Conservation (phyloP, 2,888 invertebrate genomes). For the Antitype chi region DNA sequence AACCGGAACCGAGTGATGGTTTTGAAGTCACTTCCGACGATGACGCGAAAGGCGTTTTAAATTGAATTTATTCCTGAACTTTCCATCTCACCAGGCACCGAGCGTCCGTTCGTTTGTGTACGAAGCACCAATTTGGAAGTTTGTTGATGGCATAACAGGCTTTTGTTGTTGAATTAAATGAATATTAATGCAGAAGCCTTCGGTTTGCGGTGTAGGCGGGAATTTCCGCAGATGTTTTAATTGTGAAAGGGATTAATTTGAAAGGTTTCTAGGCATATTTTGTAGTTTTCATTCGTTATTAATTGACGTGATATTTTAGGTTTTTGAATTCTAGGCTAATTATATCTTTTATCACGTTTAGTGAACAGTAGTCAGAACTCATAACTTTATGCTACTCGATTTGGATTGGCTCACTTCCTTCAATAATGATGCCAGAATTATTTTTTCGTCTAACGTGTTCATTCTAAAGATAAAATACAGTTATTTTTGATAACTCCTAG, state of each 20-base stretch:
- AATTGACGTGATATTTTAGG: neutral
- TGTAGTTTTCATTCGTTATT: neutral
- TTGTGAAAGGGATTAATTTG: constrained; percentile 10
- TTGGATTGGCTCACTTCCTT: neutral
- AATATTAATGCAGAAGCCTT: constrained; percentile 33
- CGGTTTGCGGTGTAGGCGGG: neutral
- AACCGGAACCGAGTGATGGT: neutral
- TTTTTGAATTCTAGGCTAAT: neutral
- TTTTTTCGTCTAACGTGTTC: neutral
- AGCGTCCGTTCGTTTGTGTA: constrained; percentile 32
- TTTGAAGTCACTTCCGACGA: neutral
- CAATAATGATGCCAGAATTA: neutral
- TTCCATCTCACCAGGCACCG: constrained; percentile 2
- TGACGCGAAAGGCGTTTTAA: neutral
- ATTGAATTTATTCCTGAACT: constrained; percentile 13
- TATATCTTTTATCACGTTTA: neutral
- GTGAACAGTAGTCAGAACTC: neutral
- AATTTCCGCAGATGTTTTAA: constrained; percentile 6
- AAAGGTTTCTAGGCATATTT: neutral
- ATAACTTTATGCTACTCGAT: neutral
- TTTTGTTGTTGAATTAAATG: constrained; percentile 43
- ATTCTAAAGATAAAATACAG: neutral
- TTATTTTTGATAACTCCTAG: neutral
- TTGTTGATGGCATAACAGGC: constrained; percentile 15
- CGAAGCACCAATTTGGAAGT: constrained; percentile 37